Evolutionary conservation across 2,888 invertebrate species (phyloP).

Genomic region (Malthinus flaveolus): DNA sequence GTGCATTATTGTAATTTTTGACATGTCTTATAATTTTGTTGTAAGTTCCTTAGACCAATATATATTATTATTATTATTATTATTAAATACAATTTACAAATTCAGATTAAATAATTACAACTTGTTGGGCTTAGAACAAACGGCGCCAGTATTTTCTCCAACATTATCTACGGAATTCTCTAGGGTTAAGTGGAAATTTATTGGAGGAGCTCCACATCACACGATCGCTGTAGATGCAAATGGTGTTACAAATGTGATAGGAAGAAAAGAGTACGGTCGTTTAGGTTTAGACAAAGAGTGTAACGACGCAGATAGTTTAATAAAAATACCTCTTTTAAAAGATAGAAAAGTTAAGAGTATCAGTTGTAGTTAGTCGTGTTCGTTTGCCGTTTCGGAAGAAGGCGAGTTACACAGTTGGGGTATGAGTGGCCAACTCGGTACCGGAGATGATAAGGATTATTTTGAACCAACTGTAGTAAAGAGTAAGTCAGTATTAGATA

Average conservation of each 20-base stretch:
- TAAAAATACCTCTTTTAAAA: slow-evolving; percentile 64
- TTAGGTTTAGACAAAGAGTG: slow-evolving; percentile 74
- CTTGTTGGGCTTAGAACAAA: slow-evolving; percentile 74
- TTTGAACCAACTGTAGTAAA: slow-evolving; percentile 62
- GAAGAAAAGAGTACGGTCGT: slow-evolving; percentile 90
- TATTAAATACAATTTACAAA: slow-evolving; percentile 78
- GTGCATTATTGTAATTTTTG: no score
- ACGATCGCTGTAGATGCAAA: slow-evolving; percentile 74
- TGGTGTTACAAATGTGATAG: slow-evolving; percentile 74
- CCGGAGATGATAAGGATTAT: slow-evolving; percentile 69
- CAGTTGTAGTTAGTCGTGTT: slow-evolving; percentile 75
- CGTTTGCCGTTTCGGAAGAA: slow-evolving; percentile 79
- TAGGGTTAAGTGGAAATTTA: slow-evolving; percentile 62
- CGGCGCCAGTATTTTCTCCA: slow-evolving; percentile 56
- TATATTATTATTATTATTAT: no score
- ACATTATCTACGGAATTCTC: slow-evolving; percentile 50
- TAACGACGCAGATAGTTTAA: slow-evolving; percentile 68
- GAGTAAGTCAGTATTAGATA: slow-evolving; percentile 67
- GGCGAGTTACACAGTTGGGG: slow-evolving; percentile 86
- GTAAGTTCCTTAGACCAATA: no score
- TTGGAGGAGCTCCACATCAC: slow-evolving; percentile 88
- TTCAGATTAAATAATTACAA: slow-evolving; percentile 94
- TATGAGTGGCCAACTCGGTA: slow-evolving; percentile 82
- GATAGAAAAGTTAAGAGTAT: slow-evolving; percentile 69
- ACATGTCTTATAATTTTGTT: no score